Evolutionary conservation across 2,888 invertebrate genomes (phyloP).

Genomic region (Heliconius hortense): DNA sequence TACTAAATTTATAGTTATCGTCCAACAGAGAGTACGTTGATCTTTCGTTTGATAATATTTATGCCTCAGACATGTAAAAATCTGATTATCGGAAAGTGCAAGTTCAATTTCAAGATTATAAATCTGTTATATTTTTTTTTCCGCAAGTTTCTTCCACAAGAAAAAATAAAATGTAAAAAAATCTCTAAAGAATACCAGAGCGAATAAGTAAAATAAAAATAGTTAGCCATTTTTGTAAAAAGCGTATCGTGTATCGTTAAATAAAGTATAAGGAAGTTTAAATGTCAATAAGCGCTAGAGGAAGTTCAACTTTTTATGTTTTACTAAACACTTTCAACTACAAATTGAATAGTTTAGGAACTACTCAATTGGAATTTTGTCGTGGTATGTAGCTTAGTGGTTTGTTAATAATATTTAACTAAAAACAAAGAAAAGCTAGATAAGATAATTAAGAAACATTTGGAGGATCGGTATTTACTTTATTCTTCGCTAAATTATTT

Average conservation of each 20-base stretch:
- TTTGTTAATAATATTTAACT: neutral
- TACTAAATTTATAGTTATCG: conserved; percentile 6
- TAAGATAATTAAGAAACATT: neutral
- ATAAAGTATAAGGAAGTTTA: conserved; percentile 22
- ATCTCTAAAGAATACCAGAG: neutral
- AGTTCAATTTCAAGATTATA: neutral
- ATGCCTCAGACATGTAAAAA: neutral
- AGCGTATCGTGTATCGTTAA: conserved; percentile 1
- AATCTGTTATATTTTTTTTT: neutral
- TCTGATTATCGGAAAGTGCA: neutral
- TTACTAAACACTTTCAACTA: conserved; percentile 22
- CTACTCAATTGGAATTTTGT: conserved; percentile 11
- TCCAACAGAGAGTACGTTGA: conserved; percentile 1
- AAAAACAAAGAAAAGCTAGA: neutral
- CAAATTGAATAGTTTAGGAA: conserved; percentile 25
- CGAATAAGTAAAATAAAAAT: neutral
- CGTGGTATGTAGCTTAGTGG: neutral
- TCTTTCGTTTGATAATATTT: neutral
- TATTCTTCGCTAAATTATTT: neutral
- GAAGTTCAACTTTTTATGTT: conserved; percentile 20
- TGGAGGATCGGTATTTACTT: neutral
- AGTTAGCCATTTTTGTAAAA: neutral
- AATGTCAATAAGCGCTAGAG: conserved; percentile 18
- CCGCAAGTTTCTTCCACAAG: too few species aligned
- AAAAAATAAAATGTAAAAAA: neutral